Evolutionary conservation across 1,140 invertebrate genomes (phyloP).

Genomic region (Melanaphis sacchari): DNA sequence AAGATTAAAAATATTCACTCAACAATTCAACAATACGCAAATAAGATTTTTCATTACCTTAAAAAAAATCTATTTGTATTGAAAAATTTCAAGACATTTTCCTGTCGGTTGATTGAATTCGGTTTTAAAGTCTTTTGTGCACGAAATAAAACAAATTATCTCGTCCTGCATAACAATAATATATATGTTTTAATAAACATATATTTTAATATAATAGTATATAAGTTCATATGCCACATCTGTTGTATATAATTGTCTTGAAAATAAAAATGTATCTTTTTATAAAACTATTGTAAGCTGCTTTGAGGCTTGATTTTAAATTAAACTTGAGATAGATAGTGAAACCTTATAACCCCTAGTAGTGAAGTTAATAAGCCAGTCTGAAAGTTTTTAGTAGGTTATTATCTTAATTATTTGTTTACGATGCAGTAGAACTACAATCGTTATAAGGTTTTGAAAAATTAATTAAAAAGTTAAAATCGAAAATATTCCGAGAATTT

Average conservation of each 20-base stretch:
- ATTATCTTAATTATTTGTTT: not conserved
- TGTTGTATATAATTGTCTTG: too few species aligned
- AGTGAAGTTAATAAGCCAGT: not conserved
- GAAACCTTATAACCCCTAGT: not conserved
- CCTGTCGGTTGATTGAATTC: not conserved
- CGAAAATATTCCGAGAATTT: not conserved
- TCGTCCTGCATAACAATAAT: not conserved
- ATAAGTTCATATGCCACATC: not conserved
- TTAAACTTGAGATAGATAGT: not conserved
- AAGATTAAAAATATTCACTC: not conserved
- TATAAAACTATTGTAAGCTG: not conserved
- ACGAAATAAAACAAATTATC: not conserved
- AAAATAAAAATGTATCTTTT: not conserved
- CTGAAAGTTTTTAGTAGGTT: not conserved
- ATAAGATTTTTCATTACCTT: not conserved
- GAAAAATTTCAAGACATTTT: not conserved
- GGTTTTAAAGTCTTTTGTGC: not conserved
- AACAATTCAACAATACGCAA: not conserved
- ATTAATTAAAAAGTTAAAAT: slow-evolving; percentile 7
- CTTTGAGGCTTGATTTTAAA: not conserved
- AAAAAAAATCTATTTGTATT: not conserved
- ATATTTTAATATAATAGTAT: not conserved
- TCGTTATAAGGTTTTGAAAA: not conserved
- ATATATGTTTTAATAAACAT: not conserved
- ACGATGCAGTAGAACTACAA: not conserved